Evolutionary conservation across 2,888 invertebrate species (phyloP).

Genomic region (Melipona bicolor): DNA sequence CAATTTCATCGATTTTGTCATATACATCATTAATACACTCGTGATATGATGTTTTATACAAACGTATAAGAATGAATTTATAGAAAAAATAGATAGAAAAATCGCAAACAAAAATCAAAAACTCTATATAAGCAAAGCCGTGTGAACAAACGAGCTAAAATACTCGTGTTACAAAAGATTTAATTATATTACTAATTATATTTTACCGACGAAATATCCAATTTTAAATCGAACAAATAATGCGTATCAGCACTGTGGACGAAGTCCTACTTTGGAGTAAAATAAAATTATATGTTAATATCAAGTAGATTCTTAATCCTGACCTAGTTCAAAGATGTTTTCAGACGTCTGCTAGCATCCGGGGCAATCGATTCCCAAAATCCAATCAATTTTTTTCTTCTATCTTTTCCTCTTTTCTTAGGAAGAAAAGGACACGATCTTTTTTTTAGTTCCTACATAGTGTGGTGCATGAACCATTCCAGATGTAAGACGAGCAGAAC

Average conservation of each 20-base stretch:
- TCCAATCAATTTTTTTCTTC: conserved; percentile 52
- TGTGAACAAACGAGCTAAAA: background rate
- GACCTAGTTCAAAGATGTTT: conserved; percentile 47
- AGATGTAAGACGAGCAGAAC: conserved; percentile 32
- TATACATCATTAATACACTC: background rate
- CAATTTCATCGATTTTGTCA: background rate
- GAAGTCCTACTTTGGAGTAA: background rate
- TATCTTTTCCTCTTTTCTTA: conserved; percentile 18
- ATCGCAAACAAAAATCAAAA: background rate
- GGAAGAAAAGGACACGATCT: conserved; percentile 11
- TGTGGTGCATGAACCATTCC: conserved; percentile 27
- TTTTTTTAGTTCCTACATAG: conserved; percentile 37
- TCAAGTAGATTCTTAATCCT: conserved; percentile 21
- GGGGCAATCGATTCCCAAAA: conserved; percentile 47
- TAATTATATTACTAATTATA: background rate
- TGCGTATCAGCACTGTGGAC: background rate
- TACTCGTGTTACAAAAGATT: background rate
- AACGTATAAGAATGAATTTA: background rate
- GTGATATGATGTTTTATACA: background rate
- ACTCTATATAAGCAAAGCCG: background rate
- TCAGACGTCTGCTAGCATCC: background rate
- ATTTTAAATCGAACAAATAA: background rate
- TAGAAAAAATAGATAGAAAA: background rate
- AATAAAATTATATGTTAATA: background rate
- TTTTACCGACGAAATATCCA: background rate